Percentiles rank a stretch among this genome's conserved stretches.
phyloP scores from a whole-genome alignment of 2,797 vertebrate genomes.

The Vespertilio murinus region DNA sequence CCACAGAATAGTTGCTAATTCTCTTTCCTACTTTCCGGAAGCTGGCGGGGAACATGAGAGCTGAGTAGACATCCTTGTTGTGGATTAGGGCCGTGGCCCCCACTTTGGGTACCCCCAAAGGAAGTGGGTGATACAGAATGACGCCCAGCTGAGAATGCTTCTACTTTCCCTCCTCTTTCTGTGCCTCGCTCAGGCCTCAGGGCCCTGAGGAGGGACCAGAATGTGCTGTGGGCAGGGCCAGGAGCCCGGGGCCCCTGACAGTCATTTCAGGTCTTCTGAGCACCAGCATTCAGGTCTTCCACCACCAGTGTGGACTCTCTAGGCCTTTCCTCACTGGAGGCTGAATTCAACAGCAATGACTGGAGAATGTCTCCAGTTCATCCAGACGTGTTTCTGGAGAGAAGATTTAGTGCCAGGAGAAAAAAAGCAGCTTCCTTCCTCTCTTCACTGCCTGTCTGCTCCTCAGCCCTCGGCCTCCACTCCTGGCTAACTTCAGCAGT shows the following conservation, averaged over 20 bases:
- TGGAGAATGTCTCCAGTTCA: background rate
- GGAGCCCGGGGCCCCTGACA: background rate
- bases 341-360: background rate
- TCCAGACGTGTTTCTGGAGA: background rate
- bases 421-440: background rate
- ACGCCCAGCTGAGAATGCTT: background rate
- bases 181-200: background rate
- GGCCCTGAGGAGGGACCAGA: background rate
- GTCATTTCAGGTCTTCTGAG: background rate
- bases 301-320: no score
- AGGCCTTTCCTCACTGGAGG: background rate
- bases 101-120: background rate
- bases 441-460: background rate
- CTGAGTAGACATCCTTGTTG: fast-evolving
- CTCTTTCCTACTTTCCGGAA: background rate
- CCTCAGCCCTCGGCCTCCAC: background rate
- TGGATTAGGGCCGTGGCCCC: background rate
- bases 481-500: background rate
- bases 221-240: background rate
- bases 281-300: no score
- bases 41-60: background rate
- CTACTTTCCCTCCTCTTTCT: background rate
- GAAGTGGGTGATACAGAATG: background rate
- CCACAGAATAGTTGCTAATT: background rate
- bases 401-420: background rate